Base-by-base conservation (phyloP, 2,113 vertebrate genomes). In the Oxyura jamaicensis region DNA sequence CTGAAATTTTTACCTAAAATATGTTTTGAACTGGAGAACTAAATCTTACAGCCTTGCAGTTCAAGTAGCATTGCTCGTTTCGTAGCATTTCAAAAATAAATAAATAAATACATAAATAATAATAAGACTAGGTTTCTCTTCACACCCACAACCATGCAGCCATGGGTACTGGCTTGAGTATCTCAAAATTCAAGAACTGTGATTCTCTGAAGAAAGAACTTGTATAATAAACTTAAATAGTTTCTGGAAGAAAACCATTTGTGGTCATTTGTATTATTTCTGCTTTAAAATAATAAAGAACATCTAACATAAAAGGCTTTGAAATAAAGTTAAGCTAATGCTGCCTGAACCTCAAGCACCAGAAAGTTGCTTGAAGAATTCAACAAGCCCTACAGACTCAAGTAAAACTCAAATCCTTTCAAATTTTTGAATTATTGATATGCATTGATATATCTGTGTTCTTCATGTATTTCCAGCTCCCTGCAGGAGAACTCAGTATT, bases 131-230 rank as follows among this genome's bases (percentile, higher is more conserved):
- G 3, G 4, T 33, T 62, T 71, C 23, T 66, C 6, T 11, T 52
- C 66, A 19, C 16, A 41, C 8, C 6, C 14, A 26, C 6, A 6
- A 16, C 23, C 3, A 0, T 44, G 23, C 77, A 86, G 48, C 42
- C 44, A 46, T 46, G 21, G 13, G 4, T 25, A 42, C 36, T 2
- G 9, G 8, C 8, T 23, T 33, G 26, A 60, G 13, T 0, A 1
- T 7, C 16, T 81, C n/a, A 55, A 66, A 76, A 76, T 71, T 55
- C 63, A 60, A 66, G 15, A 33, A 72, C 59, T 71, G 6, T 33
- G 8, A 28, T 59, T 53, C 6, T 1, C 19, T 44, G 26, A 17
- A 48, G 22, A 71, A 55, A 65, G 15, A 31, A 18, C 6, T 50
- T 60, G 19, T 29, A 39, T 13, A 52, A 63, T 11, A 75, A 5